Conservation (phyloP, 1,140 invertebrate genomes). For the Drosophila grimshawi region DNA sequence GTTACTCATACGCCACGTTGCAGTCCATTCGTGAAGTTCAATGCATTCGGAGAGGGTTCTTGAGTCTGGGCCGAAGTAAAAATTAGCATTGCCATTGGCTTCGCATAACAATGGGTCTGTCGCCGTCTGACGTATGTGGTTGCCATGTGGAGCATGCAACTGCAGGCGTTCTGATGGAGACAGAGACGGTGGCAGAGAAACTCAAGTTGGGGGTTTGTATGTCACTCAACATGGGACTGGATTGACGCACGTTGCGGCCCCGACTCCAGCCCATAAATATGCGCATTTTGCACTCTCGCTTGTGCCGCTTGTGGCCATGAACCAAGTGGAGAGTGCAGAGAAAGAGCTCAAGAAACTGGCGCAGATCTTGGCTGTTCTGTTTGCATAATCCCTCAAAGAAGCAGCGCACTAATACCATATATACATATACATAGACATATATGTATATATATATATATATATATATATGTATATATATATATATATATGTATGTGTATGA, state of each 20-base stretch:
- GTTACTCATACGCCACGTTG: conserved; percentile 78
- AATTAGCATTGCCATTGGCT: conserved; percentile 62
- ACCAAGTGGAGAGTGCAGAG: conserved; percentile 42
- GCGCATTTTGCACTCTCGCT: conserved; percentile 56
- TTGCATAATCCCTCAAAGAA: conserved; percentile 65
- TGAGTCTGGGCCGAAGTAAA: conserved; percentile 26
- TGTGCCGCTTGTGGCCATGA: conserved; percentile 64
- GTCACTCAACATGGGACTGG: conserved; percentile 59
- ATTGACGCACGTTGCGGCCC: conserved; percentile 60
- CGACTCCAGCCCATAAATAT: conserved; percentile 59
- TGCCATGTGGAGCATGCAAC: conserved; percentile 52
- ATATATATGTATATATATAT: too few relatives aligned
- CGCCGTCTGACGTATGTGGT: conserved; percentile 55
- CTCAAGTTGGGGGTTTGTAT: conserved; percentile 75
- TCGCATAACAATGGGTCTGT: conserved; percentile 65
- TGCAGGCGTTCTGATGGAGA: conserved; percentile 7
- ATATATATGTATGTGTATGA: too few relatives aligned
- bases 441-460: too few relatives aligned
- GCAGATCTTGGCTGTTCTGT: conserved; percentile 54
- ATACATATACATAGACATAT: too few relatives aligned
- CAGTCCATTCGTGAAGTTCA: conserved; percentile 58
- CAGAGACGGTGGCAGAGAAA: conserved; percentile 3
- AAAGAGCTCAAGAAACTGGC: conserved; percentile 61
- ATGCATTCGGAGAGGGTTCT: conserved; percentile 65
- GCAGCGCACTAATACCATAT: conserved; percentile 37